These are phyloP conservation scores for Callimorpha dominula DNA, from an alignment of 2,888 invertebrate species.

Conservation along the genomic window DNA sequence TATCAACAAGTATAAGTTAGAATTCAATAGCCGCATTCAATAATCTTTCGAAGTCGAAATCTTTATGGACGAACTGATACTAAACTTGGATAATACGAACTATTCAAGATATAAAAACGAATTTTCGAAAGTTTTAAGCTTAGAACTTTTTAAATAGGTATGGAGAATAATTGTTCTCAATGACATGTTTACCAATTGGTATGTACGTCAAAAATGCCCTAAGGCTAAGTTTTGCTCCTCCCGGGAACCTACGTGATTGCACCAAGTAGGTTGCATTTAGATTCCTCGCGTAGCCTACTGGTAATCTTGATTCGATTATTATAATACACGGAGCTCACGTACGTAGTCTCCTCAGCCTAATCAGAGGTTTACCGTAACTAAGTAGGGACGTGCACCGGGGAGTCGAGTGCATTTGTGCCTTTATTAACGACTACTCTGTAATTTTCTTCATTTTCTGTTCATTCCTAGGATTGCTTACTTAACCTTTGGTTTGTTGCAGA, in stretches of 20 bases:
- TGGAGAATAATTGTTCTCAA: background rate
- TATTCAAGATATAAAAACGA: too few relatives aligned
- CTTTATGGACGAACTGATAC: too few relatives aligned
- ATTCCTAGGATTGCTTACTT: slow-evolving; percentile 37
- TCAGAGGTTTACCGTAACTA: slow-evolving; percentile 61
- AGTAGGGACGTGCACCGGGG: slow-evolving; percentile 55
- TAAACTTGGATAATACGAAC: too few relatives aligned
- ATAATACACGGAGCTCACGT: slow-evolving; percentile 71
- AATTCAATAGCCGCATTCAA: too few relatives aligned
- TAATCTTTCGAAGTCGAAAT: too few relatives aligned
- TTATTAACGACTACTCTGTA: slow-evolving; percentile 58
- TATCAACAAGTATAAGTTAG: too few relatives aligned
- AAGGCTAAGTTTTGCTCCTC: slow-evolving; percentile 63
- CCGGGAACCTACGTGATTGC: slow-evolving; percentile 66
- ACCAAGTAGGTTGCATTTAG: slow-evolving; percentile 66
- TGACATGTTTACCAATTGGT: slow-evolving; percentile 1
- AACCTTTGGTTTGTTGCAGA: slow-evolving; percentile 77
- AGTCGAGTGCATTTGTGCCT: slow-evolving; percentile 63
- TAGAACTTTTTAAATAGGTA: too few relatives aligned
- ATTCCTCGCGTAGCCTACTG: slow-evolving; percentile 58
- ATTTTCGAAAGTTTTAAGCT: too few relatives aligned
- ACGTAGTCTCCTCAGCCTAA: slow-evolving; percentile 59
- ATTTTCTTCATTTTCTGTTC: slow-evolving; percentile 48
- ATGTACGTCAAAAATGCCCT: slow-evolving; percentile 64
- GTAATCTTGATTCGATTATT: slow-evolving; percentile 80